A percentile compares a stretch with the other conserved stretches of the same genome.
Evolutionary conservation across 2,888 invertebrate genomes (phyloP).

Genomic region (Opisthograptis luteolata): DNA sequence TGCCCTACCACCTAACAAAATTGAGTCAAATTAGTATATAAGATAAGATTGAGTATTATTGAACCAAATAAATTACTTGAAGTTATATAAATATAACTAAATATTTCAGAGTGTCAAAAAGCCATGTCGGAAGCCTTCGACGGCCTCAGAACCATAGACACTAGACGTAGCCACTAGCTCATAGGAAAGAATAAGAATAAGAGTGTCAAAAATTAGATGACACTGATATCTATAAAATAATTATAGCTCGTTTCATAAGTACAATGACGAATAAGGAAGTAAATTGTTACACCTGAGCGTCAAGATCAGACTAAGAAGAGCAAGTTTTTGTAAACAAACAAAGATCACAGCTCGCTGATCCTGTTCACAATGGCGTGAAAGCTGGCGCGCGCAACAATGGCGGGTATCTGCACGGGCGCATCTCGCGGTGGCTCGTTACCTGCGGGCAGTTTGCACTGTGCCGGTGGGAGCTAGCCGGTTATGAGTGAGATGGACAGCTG

Average conservation of each 20-base stretch:
- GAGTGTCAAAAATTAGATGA: too few relatives aligned
- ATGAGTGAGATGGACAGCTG: slow-evolving; percentile 25
- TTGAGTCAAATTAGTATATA: too few relatives aligned
- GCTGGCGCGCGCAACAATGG: slow-evolving; percentile 81
- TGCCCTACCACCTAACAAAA: too few relatives aligned
- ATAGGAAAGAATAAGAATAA: too few relatives aligned
- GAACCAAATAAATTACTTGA: too few relatives aligned
- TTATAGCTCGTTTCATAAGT: neutral
- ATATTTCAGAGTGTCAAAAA: too few relatives aligned
- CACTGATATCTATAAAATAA: too few relatives aligned
- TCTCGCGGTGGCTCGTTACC: slow-evolving; percentile 80
- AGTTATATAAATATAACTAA: too few relatives aligned
- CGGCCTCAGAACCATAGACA: too few relatives aligned
- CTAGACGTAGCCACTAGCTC: too few relatives aligned
- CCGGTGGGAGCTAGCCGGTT: slow-evolving; percentile 18
- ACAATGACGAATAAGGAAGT: neutral
- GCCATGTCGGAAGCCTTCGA: too few relatives aligned
- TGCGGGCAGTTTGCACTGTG: slow-evolving; percentile 71
- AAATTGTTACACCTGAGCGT: slow-evolving; percentile 26
- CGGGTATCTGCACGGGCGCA: slow-evolving; percentile 72
- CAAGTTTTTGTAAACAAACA: slow-evolving; percentile 76
- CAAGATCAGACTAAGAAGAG: slow-evolving; percentile 51
- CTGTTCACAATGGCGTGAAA: slow-evolving; percentile 82
- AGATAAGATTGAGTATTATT: too few relatives aligned
- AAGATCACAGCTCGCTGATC: slow-evolving; percentile 73